phyloP scores from a whole-genome alignment of 2,888 invertebrate species.

The Abrostola triplasia region DNA sequence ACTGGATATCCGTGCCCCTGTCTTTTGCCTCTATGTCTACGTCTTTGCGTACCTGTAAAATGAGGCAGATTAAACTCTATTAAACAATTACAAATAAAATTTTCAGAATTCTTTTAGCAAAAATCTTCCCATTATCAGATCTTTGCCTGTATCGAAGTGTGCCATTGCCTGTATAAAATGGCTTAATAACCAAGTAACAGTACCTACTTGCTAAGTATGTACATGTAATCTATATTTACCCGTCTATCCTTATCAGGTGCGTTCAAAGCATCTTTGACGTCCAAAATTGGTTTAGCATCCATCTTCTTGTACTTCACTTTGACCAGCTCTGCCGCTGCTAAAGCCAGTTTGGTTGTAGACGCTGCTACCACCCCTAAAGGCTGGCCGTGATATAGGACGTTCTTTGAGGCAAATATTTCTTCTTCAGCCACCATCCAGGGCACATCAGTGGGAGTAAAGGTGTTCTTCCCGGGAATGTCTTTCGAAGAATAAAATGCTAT shows the following conservation, averaged over 20 bases:
- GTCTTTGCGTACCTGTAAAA: conserved; percentile 73
- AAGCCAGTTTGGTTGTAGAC: conserved; percentile 82
- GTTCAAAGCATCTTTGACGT: conserved; percentile 83
- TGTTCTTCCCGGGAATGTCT: conserved; percentile 92
- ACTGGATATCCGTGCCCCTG: conserved; percentile 76
- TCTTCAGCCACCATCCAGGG: conserved; percentile 77
- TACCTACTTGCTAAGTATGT: too few relatives aligned
- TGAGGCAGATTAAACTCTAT: background rate
- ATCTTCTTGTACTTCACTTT: conserved; percentile 87
- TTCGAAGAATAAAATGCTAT: conserved; percentile 89
- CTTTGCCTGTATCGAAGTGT: too few relatives aligned
- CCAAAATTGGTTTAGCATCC: conserved; percentile 77
- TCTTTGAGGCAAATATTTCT: conserved; percentile 87
- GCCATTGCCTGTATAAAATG: too few relatives aligned
- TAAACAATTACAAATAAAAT: background rate
- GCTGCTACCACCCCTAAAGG: conserved; percentile 93
- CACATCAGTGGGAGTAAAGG: conserved; percentile 79
- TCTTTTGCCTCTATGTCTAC: conserved; percentile 69
- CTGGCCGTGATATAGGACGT: conserved; percentile 91
- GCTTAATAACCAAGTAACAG: background rate
- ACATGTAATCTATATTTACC: conserved; percentile 63
- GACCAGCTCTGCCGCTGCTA: conserved; percentile 75
- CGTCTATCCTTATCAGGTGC: conserved; percentile 79
- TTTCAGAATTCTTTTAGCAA: too few relatives aligned
- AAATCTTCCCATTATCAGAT: background rate